Base-by-base conservation (phyloP, 2,888 invertebrate genomes). In the Copidosoma aretas region DNA sequence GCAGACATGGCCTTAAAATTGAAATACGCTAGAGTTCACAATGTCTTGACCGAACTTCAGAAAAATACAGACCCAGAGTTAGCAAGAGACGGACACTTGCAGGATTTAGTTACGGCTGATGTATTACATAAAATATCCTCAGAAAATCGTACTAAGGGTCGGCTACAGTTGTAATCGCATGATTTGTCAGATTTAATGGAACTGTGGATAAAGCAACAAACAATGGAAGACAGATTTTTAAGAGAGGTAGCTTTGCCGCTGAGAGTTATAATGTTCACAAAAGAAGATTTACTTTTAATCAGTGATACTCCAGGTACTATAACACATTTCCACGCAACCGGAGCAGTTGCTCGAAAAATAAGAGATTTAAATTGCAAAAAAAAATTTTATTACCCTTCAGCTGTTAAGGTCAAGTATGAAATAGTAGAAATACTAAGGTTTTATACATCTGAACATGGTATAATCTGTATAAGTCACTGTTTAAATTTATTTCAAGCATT, bases 311-410 rank as follows among this genome's bases (percentile, higher is more conserved):
- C 60, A n/a, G 67, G 70, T 52, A 39, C 24, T 4, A 59, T 59
- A 22, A 14, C 63, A 22, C 73, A 71, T 67, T 25, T 73, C 17
- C 71, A 74, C 64, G 69, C 75, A 1, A 68, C 73, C 0, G 69
- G 72, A 14, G 63, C 69, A 15, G 43, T 71, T 8, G 67, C 63
- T 1, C 64, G 73, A n/a, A 61, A 54, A 51, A 71, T 72, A 17
- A 49, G 62, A 25, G 46, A 24, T 1, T 21, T 72, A 15, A 19
- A 41, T 0, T 70, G 68, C 10, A 73, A 71, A 54, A 41, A 63
- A 64, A 72, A 73, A 8, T 64, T 71, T 22, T 68, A 69, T 64
- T 74, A 74, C 22, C 60, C 54, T 22, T 46, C 67, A n/a, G 46
- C 69, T 1, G 49, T 57, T 10, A 64, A 39, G 52, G 19, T 65